Base-by-base conservation (phyloP, 2,888 invertebrate genomes). In the Drosophila kanekoi region DNA sequence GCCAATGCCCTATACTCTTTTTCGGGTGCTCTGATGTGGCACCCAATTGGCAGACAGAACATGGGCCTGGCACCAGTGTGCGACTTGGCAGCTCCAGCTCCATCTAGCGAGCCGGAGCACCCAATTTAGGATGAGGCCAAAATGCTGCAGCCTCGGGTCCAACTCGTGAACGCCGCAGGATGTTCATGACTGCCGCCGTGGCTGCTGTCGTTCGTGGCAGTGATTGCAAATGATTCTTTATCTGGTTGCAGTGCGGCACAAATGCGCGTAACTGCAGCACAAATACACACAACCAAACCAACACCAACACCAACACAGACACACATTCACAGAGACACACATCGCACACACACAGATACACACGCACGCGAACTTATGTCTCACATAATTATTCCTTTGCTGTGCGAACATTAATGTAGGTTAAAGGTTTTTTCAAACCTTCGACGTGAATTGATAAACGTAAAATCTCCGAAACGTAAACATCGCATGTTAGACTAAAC, bases 81-180 rank as follows among this genome's bases (percentile, higher is more conserved):
- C 61, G 16, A 20, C 49, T 38, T 59, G 63, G 54, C 33, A 53
- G 64, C 49, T 60, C 61, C 67, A 43, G 23, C 23, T 23, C 23
- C 23, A 23, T 45, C 75, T 73, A 71, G 63, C 60, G 54, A 77
- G 74, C 67, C 81, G 69, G 78, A 81, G 77, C 78, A 88, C 78
- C 89, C 87, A 90, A 89, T 89, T 90, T 89, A 82, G 83, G 83
- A 89, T 82, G 87, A 81, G 79, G 82, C 87, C 85, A 85, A 90
- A 90, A 90, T 88, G 81, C 80, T 76, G 74, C 67, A 64, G 84
- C 91, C 91, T 56, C 76, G 67, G 89, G 91, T 79, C 56, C 59
- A 91, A 91, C 90, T 91, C 91, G 91, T 91, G 91, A 91, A 70
- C 74, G 90, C 91, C 91, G 77, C 74, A 87, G 90, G 91, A 84